Base-by-base conservation (phyloP, 2,113 vertebrate species). In the Dipodomys ordii region DNA sequence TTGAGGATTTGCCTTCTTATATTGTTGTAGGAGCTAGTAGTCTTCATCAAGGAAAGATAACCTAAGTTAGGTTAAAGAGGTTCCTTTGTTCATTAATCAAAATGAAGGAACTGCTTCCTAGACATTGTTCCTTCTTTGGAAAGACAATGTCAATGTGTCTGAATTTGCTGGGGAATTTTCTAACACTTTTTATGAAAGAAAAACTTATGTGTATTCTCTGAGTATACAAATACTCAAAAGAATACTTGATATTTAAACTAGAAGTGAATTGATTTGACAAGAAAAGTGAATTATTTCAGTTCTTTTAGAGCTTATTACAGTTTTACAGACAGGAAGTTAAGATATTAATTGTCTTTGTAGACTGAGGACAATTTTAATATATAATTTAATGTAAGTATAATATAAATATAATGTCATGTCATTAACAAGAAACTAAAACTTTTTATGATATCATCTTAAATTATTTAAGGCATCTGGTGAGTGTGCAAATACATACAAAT, bases 21-120 rank as follows among this genome's bases (percentile, higher is more conserved):
- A 49, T 65, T 83, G 44, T 44, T 93, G 53, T 32, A 76, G 49
- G 69, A 96, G 28, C 79, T 83, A 35, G 25, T 68, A 88, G 69
- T 93, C 39, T 92, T 74, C 18, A 46, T 81, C 39, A 68, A 64
- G 35, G 82, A 35, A 94, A 94, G 80, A 62, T 87, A 76, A 76
- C 81, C 71, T 93, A 83, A 84, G 71, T 35, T 86, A 44, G 65
- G 35, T 84, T 87, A 89, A 92, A 60, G 69, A 81, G 67, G 28
- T 44, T 67, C n/a, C 44, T 89, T 95, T 96, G 82, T 91, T 92
- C 81, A 83, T 90, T 93, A 94, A 90, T 95, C 91, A 96, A 84
- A 94, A 90, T 91, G 60, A 91, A 87, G 76, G 83, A 49, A 92
- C 77, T 82, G 60, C 91, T 95, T 94, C 68, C 71, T 93, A 83